Base-by-base conservation (phyloP, 2,797 vertebrate genomes). In the Siniperca undulata region DNA sequence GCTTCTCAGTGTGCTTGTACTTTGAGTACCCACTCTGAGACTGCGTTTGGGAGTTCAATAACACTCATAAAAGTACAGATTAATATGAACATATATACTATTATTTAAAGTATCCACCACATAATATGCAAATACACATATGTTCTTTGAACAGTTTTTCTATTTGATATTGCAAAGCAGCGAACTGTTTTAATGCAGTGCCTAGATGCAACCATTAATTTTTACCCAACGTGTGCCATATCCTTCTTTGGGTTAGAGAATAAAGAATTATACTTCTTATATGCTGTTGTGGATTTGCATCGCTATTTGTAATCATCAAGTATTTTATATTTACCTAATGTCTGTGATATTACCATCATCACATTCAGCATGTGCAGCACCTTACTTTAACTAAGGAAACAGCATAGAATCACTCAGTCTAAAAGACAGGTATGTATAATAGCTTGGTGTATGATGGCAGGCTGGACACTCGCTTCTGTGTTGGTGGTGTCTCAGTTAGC, bases 1-100 rank as follows among this genome's bases (percentile, higher is more conserved):
- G 76, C 59, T 60, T 60, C 30, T 17, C 42, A 6, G 22, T 58
- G 67, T 66, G 67, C 70, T 83, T 78, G 60, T 83, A 72, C 74
- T 72, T 64, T n/a, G 24, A 78, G 48, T 30, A 78, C 58, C 52
- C 74, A 67, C 80, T 50, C 70, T 77, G 59, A 73, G 71, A 60
- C 68, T 60, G 46, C 58, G 16, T n/a, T 64, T 30, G 27, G 56
- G 20, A 52, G 58, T 87, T 82, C n/a, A 80, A 36, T 70, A 75
- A 62, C 61, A 65, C 65, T 62, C 20, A 61, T 27, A 16, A 73
- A 64, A 70, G 50, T 20, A 66, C 42, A 34, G 61, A 74, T 76
- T 59, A 65, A 65, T 30, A 24, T 24, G 1, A 73, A 77, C 42
- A 53, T 16, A 55, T 50, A 34, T 56, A 34, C 30, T 22, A 62